Percentiles rank a stretch among this genome's conserved stretches.
Conservation (phyloP, 1,140 invertebrate genomes). For the Campoletis sonorensis region DNA sequence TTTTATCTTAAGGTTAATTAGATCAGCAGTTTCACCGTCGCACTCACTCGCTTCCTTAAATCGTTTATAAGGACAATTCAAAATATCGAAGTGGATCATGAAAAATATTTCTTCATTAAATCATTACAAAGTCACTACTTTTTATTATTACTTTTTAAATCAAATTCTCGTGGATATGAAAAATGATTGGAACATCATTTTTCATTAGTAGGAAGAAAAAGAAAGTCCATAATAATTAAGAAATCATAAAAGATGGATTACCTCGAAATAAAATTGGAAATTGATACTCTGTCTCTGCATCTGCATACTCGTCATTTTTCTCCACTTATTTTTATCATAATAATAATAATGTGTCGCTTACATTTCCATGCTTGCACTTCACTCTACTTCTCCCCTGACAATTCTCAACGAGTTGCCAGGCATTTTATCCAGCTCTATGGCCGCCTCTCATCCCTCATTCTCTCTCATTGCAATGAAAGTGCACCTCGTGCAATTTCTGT, state of each 20-base stretch:
- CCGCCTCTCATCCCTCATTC: constrained; percentile 16
- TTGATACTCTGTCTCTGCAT: neutral
- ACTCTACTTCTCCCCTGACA: neutral
- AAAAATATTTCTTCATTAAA: no score
- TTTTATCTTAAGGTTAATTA: neutral
- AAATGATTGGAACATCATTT: neutral
- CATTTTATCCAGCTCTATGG: constrained; percentile 21
- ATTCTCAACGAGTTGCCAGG: neutral
- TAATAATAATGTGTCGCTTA: neutral
- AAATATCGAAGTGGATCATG: no score
- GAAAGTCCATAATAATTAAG: neutral
- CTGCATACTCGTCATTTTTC: constrained; percentile 1
- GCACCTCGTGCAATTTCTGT: constrained; percentile 41
- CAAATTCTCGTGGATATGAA: no score
- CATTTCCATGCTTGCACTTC: constrained; percentile 15
- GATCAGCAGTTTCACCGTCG: neutral
- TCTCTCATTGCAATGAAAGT: constrained; percentile 31
- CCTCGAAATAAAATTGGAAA: neutral
- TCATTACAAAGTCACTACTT: no score
- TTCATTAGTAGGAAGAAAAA: neutral
- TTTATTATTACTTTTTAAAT: no score
- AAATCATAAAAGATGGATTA: neutral
- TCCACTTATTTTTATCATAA: neutral
- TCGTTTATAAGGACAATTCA: neutral
- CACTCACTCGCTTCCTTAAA: constrained; percentile 32